A percentile compares a stretch with the other conserved stretches of the same genome.
These are phyloP conservation scores for Cololabis saira DNA, from an alignment of 2,113 vertebrate genomes.

Conservation along the genomic window DNA sequence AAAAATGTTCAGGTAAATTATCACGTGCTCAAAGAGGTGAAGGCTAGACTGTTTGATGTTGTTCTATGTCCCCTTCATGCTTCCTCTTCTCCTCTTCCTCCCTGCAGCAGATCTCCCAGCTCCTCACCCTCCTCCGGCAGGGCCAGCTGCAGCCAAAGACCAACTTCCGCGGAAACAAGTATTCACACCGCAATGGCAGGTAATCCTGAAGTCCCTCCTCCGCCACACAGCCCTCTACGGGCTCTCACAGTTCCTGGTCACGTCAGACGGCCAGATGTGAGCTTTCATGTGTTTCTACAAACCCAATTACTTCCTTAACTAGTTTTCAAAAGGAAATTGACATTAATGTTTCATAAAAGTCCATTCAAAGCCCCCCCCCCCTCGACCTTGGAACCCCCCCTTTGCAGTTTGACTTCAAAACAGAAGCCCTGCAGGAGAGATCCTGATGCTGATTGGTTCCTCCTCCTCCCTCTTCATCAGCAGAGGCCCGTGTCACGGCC, in stretches of 20 bases:
- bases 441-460: neutral
- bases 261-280: too few species aligned
- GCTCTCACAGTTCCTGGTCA: too few species aligned
- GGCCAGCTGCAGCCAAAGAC: constrained; percentile 72
- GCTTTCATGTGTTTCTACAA: too few species aligned
- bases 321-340: too few species aligned
- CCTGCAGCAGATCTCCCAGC: constrained; percentile 96
- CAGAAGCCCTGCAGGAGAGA: constrained; percentile 8
- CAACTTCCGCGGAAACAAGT: constrained; percentile 76
- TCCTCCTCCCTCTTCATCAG: neutral
- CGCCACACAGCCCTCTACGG: too few species aligned
- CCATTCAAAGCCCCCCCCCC: neutral
- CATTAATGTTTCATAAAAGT: too few species aligned
- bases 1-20: too few species aligned
- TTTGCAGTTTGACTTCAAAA: neutral
- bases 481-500: constrained; percentile 23
- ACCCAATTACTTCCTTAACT: too few species aligned
- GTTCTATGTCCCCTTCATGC: neutral
- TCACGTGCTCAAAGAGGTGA: too few species aligned
- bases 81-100: constrained; percentile 15
- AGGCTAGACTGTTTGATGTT: too few species aligned
- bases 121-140: constrained; percentile 90
- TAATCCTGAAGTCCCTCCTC: constrained; percentile 22
- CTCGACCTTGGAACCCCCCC: neutral
- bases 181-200: constrained; percentile 67